A percentile compares a stretch with the other conserved stretches of the same genome.
Conservation (phyloP, 2,113 vertebrate species). For the Carettochelys insculpta region DNA sequence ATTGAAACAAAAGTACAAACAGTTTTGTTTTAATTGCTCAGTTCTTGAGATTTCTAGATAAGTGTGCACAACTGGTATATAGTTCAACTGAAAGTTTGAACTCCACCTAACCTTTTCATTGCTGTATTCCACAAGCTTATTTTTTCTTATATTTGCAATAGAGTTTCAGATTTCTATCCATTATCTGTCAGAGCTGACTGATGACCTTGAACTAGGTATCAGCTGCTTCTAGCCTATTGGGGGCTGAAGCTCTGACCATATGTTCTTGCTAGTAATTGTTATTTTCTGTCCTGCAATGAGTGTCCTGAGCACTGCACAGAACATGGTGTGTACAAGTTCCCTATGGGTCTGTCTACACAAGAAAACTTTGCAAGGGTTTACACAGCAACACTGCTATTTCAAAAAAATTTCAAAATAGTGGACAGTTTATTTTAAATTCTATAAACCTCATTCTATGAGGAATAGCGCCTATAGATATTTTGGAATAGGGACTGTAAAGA, state of each 20-base stretch:
- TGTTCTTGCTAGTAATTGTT: not conserved
- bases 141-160: not conserved
- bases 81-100: not conserved
- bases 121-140: not conserved
- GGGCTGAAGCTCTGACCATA: not conserved
- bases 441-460: too few species aligned
- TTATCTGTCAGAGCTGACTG: constrained; percentile 13
- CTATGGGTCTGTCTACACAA: too few species aligned
- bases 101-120: not conserved
- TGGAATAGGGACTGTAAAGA: too few species aligned
- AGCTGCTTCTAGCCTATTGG: not conserved
- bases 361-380: too few species aligned
- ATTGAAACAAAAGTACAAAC: not conserved
- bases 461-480: too few species aligned
- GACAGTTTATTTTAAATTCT: too few species aligned
- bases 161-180: not conserved
- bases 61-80: not conserved
- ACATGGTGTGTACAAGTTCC: accelerated
- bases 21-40: not conserved
- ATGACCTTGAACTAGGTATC: not conserved
- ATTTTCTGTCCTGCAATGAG: not conserved
- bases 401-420: too few species aligned
- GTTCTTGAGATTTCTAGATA: not conserved
- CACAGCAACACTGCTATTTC: too few species aligned
- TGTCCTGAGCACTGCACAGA: not conserved